Base-by-base conservation (phyloP, 2,797 vertebrate species). In the Odontamblyopus lacepedii region DNA sequence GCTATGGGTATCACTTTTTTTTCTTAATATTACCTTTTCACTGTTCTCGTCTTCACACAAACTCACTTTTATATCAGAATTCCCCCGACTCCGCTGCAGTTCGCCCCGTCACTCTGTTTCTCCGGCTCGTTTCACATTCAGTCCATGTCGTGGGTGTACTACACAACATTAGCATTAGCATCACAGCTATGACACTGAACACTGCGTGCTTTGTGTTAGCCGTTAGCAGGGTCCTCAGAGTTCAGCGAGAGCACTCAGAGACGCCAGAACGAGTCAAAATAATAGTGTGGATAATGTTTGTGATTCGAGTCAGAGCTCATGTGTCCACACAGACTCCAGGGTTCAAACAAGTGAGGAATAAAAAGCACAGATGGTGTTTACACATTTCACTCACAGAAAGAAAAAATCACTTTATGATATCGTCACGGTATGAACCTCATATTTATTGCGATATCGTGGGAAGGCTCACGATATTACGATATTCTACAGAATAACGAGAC, bases 151-250 rank as follows among this genome's bases (percentile, higher is more conserved):
- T 38, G 30, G 27, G 11, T 19, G 61, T 1, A n/a, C 30, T 11
- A 11, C 19, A 63, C 8, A n/a, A 30, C 62, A 63, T 63, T 63
- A 63, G 62, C 62, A 41, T 44, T 44, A 63, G 35, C 32, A 63
- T n/a, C 62, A 41, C 35, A 41, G 35, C 35, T 13, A 23, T 19
- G 18, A 16, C 16, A 35, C 27, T 30, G 61, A 32, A 38, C 6
- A 2, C 30, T 35, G 30, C 2, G 16, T 32, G 30, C 19, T 26
- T 32, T 62, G 60, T 62, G 16, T 19, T 32, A 19, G 61, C 61
- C 35, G 61, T 63, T 63, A 63, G 61, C 61, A 12, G 61, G 18
- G 61, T 63, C 26, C 1, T n/a, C 18, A n/a, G 61, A 44, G 62
- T 44, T 63, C 61, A n/a, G 61, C 30, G 32, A 18, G 11, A 23